phyloP scores from a whole-genome alignment of 2,797 vertebrate species.

The Eidolon dupreanum region DNA sequence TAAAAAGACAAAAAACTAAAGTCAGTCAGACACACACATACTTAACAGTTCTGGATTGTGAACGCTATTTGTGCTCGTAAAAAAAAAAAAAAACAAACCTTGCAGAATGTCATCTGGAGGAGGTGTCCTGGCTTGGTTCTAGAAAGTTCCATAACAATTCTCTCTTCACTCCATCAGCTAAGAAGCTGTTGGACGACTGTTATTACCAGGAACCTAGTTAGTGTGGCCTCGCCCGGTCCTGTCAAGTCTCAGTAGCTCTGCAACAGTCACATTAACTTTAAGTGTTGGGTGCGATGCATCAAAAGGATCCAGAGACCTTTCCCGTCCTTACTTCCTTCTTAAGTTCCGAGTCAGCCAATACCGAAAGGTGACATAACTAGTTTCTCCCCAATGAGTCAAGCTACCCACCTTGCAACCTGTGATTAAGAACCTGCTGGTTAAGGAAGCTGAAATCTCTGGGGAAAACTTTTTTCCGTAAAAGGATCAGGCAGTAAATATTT shows the following conservation, averaged over 20 bases:
- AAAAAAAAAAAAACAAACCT: neutral
- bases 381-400: neutral
- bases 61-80: neutral
- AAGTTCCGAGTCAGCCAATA: neutral
- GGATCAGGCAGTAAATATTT: neutral
- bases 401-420: neutral
- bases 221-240: neutral
- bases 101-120: neutral
- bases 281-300: slow-evolving; percentile 1
- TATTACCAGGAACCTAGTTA: slow-evolving; percentile 34
- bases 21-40: neutral
- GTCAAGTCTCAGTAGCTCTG: slow-evolving; percentile 55
- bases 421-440: neutral
- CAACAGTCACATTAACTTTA: slow-evolving; percentile 21
- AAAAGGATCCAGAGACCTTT: neutral
- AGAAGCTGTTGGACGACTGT: slow-evolving; percentile 22
- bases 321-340: neutral
- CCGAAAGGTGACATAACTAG: neutral
- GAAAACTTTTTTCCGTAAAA: neutral
- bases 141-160: slow-evolving; percentile 6
- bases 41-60: neutral
- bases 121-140: slow-evolving; percentile 7
- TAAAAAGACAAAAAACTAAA: slow-evolving; percentile 9
- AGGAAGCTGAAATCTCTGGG: neutral
- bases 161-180: slow-evolving; percentile 23